Conservation (phyloP, 2,113 vertebrate genomes). For the Salvelinus alpinus region DNA sequence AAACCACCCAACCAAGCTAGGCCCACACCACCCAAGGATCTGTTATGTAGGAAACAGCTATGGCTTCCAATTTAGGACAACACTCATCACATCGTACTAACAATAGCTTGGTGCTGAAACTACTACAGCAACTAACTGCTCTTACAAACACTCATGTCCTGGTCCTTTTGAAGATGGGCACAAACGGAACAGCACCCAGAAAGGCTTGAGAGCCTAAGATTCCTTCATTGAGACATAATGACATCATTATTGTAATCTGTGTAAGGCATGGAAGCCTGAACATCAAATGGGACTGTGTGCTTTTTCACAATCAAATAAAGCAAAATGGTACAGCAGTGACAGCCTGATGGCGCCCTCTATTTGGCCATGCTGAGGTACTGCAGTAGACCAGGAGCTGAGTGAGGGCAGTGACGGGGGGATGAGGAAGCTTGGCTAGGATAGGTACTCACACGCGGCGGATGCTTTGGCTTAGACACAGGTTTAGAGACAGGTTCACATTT, state of each 20-base stretch:
- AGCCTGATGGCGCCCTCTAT: conserved; percentile 44
- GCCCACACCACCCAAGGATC: conserved; percentile 19
- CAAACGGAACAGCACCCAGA: conserved; percentile 29
- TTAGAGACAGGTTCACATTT: conserved; percentile 49
- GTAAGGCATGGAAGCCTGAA: conserved; percentile 32
- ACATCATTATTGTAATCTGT: conserved; percentile 44
- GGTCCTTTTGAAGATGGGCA: conserved; percentile 52
- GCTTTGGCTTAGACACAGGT: conserved; percentile 73
- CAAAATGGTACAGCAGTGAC: conserved; percentile 56
- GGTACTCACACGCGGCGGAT: conserved; percentile 79
- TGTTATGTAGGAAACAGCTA: conserved; percentile 7
- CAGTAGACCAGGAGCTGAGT: conserved; percentile 63
- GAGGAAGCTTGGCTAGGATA: conserved; percentile 54
- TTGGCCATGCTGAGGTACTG: conserved; percentile 47
- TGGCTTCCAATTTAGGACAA: not conserved
- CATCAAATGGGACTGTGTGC: conserved; percentile 33
- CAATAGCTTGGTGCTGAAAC: conserved; percentile 33
- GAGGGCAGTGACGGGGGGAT: conserved; percentile 45
- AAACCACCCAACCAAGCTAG: not conserved
- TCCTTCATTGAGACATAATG: conserved; percentile 35
- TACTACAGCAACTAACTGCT: conserved; percentile 27
- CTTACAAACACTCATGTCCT: conserved; percentile 55
- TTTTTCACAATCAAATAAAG: conserved; percentile 38
- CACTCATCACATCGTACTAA: conserved; percentile 19
- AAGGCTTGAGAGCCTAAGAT: conserved; percentile 17